Conservation (phyloP, 2,113 vertebrate species). For the Illadopsis cleaveri region DNA sequence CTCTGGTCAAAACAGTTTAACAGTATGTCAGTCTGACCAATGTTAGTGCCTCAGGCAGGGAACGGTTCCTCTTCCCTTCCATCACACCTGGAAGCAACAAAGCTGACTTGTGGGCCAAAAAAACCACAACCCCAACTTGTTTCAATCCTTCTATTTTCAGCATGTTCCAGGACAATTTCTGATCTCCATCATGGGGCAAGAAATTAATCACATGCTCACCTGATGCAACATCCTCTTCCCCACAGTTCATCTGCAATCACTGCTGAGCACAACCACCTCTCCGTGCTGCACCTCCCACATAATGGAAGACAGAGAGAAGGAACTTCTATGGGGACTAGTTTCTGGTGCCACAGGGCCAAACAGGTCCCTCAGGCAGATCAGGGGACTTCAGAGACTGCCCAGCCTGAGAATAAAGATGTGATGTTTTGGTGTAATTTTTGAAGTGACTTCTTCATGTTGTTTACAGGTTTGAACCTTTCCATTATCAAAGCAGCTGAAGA, state of each 20-base stretch:
- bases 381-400: background rate
- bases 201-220: background rate
- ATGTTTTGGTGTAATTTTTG: background rate
- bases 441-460: background rate
- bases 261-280: background rate
- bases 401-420: background rate
- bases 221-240: background rate
- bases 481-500: background rate
- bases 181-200: background rate
- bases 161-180: background rate
- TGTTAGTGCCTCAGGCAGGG: fast-evolving
- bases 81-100: background rate
- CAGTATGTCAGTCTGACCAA: background rate
- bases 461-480: background rate
- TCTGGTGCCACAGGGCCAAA: background rate
- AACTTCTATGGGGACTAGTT: background rate
- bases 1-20: background rate
- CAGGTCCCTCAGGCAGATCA: background rate
- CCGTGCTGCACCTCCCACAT: background rate
- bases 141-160: background rate
- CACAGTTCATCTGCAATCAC: background rate
- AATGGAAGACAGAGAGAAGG: background rate
- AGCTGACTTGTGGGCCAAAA: background rate
- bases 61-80: background rate
- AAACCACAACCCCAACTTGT: fast-evolving